Conservation (phyloP, 2,113 vertebrate genomes). For the Clarias gariepinus region DNA sequence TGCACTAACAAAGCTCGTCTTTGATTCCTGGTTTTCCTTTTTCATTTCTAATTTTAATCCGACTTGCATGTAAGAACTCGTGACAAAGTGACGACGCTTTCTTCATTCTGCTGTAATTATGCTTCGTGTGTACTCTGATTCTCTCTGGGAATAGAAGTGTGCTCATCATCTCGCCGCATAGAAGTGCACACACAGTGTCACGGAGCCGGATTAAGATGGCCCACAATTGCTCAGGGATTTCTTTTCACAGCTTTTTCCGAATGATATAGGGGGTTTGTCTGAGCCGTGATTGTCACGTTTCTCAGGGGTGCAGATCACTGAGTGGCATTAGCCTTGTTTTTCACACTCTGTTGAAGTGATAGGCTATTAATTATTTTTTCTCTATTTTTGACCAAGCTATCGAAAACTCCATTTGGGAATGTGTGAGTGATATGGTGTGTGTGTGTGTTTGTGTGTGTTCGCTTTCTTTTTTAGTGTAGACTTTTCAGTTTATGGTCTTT, state of each 20-base stretch:
- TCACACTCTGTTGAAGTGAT: constrained; percentile 38
- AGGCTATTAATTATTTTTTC: constrained; percentile 18
- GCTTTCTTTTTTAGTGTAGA: constrained; percentile 1
- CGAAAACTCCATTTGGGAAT: background rate
- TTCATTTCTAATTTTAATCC: constrained; percentile 40
- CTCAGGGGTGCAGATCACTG: constrained; percentile 43
- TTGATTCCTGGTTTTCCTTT: constrained; percentile 15
- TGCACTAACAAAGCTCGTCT: background rate
- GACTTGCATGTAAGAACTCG: constrained; percentile 28
- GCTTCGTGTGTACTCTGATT: constrained; percentile 12
- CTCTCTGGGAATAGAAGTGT: constrained; percentile 15
- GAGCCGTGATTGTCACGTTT: constrained; percentile 30
- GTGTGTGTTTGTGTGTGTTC: background rate
- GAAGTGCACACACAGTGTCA: constrained; percentile 12
- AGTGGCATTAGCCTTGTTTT: constrained; percentile 46
- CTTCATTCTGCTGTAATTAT: constrained; percentile 25
- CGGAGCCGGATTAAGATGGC: constrained; percentile 34
- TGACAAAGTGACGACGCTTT: constrained; percentile 33
- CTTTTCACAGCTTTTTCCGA: constrained; percentile 53
- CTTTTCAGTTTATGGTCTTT: constrained; percentile 40
- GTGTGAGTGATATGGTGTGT: background rate
- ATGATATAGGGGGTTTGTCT: constrained; percentile 52
- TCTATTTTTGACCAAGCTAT: constrained; percentile 16
- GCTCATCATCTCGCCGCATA: constrained; percentile 10
- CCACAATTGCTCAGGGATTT: constrained; percentile 53